Base-by-base conservation (phyloP, 1,140 invertebrate species). In the Diorhabda sublineata region DNA sequence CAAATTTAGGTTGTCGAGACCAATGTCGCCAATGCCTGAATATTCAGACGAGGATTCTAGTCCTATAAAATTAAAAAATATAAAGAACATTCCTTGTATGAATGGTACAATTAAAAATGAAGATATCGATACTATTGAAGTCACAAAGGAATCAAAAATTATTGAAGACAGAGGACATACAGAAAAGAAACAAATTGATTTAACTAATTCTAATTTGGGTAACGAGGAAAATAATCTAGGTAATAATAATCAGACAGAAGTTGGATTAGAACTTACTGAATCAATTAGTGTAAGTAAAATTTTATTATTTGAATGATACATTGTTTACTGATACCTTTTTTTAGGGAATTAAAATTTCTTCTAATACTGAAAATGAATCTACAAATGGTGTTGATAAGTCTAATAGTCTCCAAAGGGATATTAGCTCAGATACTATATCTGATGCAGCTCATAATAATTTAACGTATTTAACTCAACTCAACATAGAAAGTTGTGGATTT, bases 401-500 rank as follows among this genome's bases (percentile, higher is more conserved):
- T 68, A 81, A 82, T 66, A 84, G 83, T 60, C 74, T 89, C 64
- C 85, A 84, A 0, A 82, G 87, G 4, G 88, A 90, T 63, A 81
- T 83, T 2, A 89, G 87, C 77, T 84, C 84, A 43, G 88, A 89
- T 71, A 84, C 87, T 1, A 80, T 88, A 44, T 84, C 85, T 2
- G 86, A 85, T 73, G 84, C 85, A 45, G 76, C 81, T 60, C 82
- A 84, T 7, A 84, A 80, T 44, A 85, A 81, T 73, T 82, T 86
- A 69, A 82, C 80, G 2, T 82, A 83, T 71, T 81, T 85, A 5
- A 86, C 86, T 43, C 87, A 89, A 72, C 81, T 91, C 47, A 88
- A 89, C 80, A 86, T 88, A 58, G 84, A 89, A 57, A 87, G 90
- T 42, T 97, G 92, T 83, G 95, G 95, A 9, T 89, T 97, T 74